These are phyloP conservation scores for Seladonia tumulorum DNA, from an alignment of 2,888 invertebrate species.

Conservation along the genomic window DNA sequence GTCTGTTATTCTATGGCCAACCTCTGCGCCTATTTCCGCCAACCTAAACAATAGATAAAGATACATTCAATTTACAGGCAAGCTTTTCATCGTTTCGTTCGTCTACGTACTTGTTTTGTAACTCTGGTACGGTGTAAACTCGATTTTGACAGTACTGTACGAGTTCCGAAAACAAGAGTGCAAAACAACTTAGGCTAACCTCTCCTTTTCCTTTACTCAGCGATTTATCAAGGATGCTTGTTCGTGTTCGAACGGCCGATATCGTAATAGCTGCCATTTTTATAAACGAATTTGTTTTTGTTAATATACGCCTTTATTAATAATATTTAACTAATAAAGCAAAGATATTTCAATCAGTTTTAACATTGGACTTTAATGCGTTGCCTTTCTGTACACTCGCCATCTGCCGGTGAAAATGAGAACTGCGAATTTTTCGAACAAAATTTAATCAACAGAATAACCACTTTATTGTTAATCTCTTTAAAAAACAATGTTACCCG, in stretches of 20 bases:
- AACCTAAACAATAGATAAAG: conserved; percentile 87
- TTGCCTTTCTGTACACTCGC: conserved; percentile 13
- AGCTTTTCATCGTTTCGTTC: not conserved
- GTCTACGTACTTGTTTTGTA: conserved; percentile 94
- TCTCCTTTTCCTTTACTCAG: conserved; percentile 96
- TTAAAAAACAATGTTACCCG: not conserved
- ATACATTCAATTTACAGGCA: not conserved
- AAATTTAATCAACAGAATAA: not conserved
- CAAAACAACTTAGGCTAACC: conserved; percentile 96
- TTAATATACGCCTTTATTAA: not conserved
- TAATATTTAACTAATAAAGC: not conserved
- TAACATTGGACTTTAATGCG: not conserved
- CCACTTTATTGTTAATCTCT: not conserved
- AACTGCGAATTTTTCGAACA: not conserved
- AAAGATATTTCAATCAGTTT: not conserved
- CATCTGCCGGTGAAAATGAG: conserved; percentile 30
- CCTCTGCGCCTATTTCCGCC: conserved; percentile 97
- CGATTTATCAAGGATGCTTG: conserved; percentile 95
- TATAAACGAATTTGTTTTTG: not conserved
- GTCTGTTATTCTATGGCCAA: conserved; percentile 97
- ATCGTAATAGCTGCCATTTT: conserved; percentile 76
- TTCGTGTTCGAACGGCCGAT: conserved; percentile 86
- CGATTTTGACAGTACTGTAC: conserved; percentile 99
- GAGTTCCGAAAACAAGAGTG: conserved; percentile 98
- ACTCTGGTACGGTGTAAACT: conserved; percentile 96